Evolutionary conservation across 2,797 vertebrate genomes (phyloP).

Genomic region (Falco peregrinus): DNA sequence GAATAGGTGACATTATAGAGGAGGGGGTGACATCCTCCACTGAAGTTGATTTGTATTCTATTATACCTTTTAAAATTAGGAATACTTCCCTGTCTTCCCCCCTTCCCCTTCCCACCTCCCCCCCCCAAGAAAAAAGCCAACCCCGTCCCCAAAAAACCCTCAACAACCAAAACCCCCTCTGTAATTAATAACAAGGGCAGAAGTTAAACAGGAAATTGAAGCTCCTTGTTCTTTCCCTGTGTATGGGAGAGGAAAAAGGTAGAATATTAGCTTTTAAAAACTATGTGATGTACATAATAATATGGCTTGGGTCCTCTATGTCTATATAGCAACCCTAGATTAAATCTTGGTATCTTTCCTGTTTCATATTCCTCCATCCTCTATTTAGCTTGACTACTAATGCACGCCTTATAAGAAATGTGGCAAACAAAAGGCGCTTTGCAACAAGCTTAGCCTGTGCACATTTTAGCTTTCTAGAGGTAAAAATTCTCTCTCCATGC

Average conservation of each 20-base stretch:
- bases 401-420: neutral
- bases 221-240: neutral
- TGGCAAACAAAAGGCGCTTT: neutral
- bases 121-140: neutral
- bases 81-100: neutral
- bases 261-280: neutral
- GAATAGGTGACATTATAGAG: neutral
- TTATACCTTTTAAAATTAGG: neutral
- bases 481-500: neutral
- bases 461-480: neutral
- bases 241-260: neutral
- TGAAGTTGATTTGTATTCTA: neutral
- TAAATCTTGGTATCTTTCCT: neutral
- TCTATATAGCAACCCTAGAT: neutral
- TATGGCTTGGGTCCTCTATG: neutral
- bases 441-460: neutral
- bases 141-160: too few relatives aligned
- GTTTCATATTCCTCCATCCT: neutral
- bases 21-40: neutral
- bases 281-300: neutral
- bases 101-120: neutral
- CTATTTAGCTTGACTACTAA: neutral
- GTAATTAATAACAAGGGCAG: neutral
- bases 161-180: too few relatives aligned
- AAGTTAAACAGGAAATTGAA: neutral